Evolutionary conservation across 2,888 invertebrate species (phyloP).

Genomic region (Apodemia mormo): DNA sequence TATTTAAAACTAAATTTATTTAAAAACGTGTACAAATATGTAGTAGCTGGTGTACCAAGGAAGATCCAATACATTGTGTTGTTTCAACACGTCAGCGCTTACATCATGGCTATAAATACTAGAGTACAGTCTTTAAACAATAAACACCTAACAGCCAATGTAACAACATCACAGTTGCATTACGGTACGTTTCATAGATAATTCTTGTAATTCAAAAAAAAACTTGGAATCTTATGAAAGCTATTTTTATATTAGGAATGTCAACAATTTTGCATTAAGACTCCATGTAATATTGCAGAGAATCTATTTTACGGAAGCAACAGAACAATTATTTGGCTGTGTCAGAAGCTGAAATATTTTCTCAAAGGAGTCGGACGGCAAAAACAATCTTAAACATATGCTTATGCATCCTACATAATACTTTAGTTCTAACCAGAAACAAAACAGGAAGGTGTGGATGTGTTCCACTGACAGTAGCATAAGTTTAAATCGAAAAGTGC

Average conservation of each 20-base stretch:
- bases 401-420: slow-evolving; percentile 11
- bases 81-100: slow-evolving; percentile 10
- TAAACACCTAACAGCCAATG: slow-evolving; percentile 41
- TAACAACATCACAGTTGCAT: slow-evolving; percentile 49
- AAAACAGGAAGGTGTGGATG: not conserved
- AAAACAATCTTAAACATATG: slow-evolving; percentile 11
- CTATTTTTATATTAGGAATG: slow-evolving; percentile 13
- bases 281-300: slow-evolving; percentile 9
- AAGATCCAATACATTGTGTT: slow-evolving; percentile 36
- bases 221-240: not conserved
- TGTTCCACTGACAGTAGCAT: not conserved
- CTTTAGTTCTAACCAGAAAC: not conserved
- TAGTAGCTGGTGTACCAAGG: slow-evolving; percentile 63
- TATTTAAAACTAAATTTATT: slow-evolving; percentile 53
- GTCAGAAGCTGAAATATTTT: slow-evolving; percentile 8
- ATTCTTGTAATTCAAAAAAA: not conserved
- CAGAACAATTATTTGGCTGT: not conserved
- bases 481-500: too few relatives aligned
- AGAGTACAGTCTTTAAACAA: slow-evolving; percentile 49
- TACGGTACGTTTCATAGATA: slow-evolving; percentile 27
- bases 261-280: slow-evolving; percentile 4
- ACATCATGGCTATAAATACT: slow-evolving; percentile 10
- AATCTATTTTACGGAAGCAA: slow-evolving; percentile 8
- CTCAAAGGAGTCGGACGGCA: slow-evolving; percentile 15
- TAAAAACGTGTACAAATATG: slow-evolving; percentile 73